Conservation (phyloP, 1,140 invertebrate species). For the Solenopsis invicta region DNA sequence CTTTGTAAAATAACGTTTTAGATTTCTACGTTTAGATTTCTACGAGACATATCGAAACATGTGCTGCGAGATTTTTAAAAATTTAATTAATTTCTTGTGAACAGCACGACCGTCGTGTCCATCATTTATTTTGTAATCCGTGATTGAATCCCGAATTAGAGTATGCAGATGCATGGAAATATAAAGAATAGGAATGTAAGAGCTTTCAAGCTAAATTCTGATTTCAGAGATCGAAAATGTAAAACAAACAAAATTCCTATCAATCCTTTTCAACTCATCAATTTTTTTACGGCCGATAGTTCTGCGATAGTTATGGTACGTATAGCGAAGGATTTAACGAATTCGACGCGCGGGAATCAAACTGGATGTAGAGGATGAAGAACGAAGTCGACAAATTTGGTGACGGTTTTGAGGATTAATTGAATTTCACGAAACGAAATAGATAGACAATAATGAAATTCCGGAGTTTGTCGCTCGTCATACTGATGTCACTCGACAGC, state of each 20-base stretch:
- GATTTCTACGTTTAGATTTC: background rate
- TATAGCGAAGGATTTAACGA: background rate
- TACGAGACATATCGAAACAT: background rate
- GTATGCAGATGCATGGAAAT: background rate
- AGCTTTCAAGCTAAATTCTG: background rate
- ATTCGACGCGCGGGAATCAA: background rate
- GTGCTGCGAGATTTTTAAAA: background rate
- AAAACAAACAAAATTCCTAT: conserved; percentile 20
- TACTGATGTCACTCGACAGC: background rate
- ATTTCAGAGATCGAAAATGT: conserved; percentile 13
- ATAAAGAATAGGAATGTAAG: background rate
- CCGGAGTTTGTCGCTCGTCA: conserved; percentile 5
- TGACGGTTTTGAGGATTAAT: conserved; percentile 23
- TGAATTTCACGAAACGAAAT: conserved; percentile 26
- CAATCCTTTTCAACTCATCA: conserved; percentile 4
- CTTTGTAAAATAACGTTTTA: background rate
- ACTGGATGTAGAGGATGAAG: background rate
- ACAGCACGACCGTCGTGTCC: background rate
- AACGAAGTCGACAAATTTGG: background rate
- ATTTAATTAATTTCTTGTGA: conserved; percentile 17
- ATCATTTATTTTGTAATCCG: conserved; percentile 1
- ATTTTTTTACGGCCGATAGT: background rate
- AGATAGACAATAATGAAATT: conserved; percentile 18
- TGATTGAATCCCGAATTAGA: background rate
- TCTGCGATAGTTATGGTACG: background rate